A percentile compares a stretch with the other conserved stretches of the same genome.
Conservation (phyloP, 1,140 invertebrate genomes). For the Caerostris darwini region DNA sequence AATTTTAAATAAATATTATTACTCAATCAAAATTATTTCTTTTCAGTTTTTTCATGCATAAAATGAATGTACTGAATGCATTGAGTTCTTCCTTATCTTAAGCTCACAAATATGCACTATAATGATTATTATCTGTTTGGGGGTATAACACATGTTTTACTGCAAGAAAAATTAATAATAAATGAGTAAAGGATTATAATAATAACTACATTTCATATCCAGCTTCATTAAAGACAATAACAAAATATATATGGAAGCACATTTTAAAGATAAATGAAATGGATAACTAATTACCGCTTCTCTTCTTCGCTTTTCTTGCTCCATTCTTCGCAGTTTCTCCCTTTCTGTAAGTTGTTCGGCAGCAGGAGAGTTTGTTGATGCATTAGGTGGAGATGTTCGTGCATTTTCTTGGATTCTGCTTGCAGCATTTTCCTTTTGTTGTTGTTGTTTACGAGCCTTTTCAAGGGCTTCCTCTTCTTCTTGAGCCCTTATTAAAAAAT, state of each 20-base stretch:
- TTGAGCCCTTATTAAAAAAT: conserved; percentile 83
- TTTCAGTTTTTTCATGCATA: too few species aligned
- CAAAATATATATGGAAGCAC: too few species aligned
- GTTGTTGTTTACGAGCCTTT: conserved; percentile 84
- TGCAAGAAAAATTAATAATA: background rate
- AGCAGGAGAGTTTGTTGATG: conserved; percentile 78
- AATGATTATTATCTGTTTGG: too few species aligned
- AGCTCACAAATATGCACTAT: too few species aligned
- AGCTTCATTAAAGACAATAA: background rate
- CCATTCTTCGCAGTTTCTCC: conserved; percentile 87
- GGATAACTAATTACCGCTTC: conserved; percentile 91
- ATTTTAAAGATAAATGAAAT: background rate
- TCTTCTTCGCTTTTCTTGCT: conserved; percentile 93
- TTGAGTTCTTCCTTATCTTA: too few species aligned
- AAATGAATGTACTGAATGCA: too few species aligned
- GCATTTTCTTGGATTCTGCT: conserved; percentile 23
- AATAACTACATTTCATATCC: background rate
- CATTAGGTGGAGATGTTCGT: conserved; percentile 51
- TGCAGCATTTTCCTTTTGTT: conserved; percentile 37
- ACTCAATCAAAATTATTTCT: too few species aligned
- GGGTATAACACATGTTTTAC: too few species aligned
- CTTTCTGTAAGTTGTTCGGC: conserved; percentile 85
- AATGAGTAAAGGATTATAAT: background rate
- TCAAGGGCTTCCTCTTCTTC: conserved; percentile 91
- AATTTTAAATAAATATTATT: too few species aligned